Percentiles rank a stretch among this genome's conserved stretches.
Evolutionary conservation across 64 coral and sea anemone genomes (phyloP).

Genomic region (Montipora cactus): DNA sequence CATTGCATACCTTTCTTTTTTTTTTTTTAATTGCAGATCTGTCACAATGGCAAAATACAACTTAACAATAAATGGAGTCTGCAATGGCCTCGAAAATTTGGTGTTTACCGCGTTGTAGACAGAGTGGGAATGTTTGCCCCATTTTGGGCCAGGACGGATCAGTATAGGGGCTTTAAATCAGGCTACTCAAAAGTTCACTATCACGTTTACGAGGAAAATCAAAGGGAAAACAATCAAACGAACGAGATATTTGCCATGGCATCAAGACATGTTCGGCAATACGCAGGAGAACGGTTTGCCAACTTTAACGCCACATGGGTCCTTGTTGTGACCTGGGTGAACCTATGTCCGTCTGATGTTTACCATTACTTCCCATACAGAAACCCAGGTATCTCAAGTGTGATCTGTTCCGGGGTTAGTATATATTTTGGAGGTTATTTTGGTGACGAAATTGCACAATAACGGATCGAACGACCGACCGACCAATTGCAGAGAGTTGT

Average conservation of each 20-base stretch:
- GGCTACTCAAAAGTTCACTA: conserved; percentile 26
- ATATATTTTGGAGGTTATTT: background rate
- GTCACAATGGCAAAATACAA: conserved; percentile 51
- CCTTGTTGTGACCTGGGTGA: conserved; percentile 53
- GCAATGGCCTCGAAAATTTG: conserved; percentile 46
- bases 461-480: background rate
- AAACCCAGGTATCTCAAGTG: background rate
- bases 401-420: background rate
- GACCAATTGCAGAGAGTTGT: background rate
- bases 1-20: background rate
- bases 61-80: background rate
- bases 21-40: conserved; percentile 1
- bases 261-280: conserved; percentile 7
- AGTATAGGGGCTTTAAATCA: background rate
- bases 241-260: conserved; percentile 3
- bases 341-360: conserved; percentile 11
- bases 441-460: background rate
- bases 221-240: background rate
- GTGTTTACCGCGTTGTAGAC: background rate
- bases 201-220: background rate
- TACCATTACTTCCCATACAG: background rate
- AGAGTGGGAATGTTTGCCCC: conserved; percentile 5
- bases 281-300: conserved; percentile 1
- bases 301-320: conserved; percentile 49
- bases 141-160: conserved; percentile 38